Base-by-base conservation (phyloP, 2,888 invertebrate genomes). In the Harmothoe impar region DNA sequence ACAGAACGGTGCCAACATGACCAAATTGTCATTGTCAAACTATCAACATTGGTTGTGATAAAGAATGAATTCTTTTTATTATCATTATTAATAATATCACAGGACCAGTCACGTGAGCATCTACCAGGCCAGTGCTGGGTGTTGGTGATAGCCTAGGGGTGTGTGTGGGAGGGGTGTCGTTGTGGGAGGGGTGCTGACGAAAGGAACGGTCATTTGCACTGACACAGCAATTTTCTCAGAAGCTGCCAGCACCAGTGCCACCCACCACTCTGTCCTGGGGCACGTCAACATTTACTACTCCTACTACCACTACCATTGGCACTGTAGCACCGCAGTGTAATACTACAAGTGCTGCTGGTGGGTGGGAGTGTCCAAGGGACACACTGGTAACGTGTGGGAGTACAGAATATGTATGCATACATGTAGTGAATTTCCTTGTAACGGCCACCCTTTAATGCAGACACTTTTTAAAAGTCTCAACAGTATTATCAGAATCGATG, bases 201-300 rank as follows among this genome's bases (percentile, higher is more conserved):
- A 43, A 43, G 43, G 10, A 43, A 43, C 33, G n/a, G 10, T 35
- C 33, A 43, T 15, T 81, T 35, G 81, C n/a, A 33, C 81, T 81
- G 81, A 43, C 81, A 35, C 81, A 81, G 81, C 81, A 35, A 33
- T 43, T 77, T 81, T 81, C 81, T 35, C 35, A 43, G 81, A 72
- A n/a, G 72, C 25, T 72, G 25, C 29, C 29, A n/a, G 3, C 0
- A 12, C 29, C 72, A 62, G 12, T 15, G 0, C 20, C 43, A 3
- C 10, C 43, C 43, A 10, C 5, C 43, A 43, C 43, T 7, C 62
- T 62, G 7, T 62, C 0, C 15, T 20, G 62, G 23, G 62, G n/a
- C 77, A 77, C 29, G 5, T 29, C 77, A 20, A 77, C 29, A 15
- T 29, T 77, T n/a, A 68, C 68, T n/a, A 12, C n/a, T n/a, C 12